Conservation (phyloP, 2,113 vertebrate species). For the Cyrtonyx montezumae region DNA sequence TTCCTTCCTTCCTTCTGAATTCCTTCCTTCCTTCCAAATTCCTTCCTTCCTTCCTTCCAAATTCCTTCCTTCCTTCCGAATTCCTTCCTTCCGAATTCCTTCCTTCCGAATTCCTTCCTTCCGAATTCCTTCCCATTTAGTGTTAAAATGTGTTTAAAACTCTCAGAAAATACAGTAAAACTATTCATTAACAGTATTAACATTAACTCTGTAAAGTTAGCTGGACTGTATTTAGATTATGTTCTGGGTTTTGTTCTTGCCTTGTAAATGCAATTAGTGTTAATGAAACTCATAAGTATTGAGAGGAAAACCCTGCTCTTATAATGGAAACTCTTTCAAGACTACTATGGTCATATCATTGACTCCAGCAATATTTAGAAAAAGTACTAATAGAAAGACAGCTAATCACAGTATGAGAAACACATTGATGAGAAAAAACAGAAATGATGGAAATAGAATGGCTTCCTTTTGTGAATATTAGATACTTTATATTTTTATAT, state of each 20-base stretch:
- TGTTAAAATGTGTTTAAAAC: background rate
- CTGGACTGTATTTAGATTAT: background rate
- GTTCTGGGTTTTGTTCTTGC: background rate
- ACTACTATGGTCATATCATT: background rate
- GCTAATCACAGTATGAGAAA: background rate
- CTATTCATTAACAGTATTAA: background rate
- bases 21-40: no score
- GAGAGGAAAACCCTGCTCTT: background rate
- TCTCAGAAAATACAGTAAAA: background rate
- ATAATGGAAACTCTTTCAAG: background rate
- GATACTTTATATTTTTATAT: background rate
- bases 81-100: no score
- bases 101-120: no score
- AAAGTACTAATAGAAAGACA: background rate
- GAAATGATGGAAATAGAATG: background rate
- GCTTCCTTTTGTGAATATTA: background rate
- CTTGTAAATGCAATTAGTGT: background rate
- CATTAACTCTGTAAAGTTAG: background rate
- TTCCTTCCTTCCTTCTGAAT: no score
- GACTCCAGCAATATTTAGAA: background rate
- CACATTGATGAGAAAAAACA: background rate
- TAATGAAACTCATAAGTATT: background rate
- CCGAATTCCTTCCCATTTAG: background rate
- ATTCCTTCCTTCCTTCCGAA: no score
- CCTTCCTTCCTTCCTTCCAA: no score